Percentiles rank a stretch among this genome's conserved stretches.
Conservation (phyloP, 2,888 invertebrate genomes). For the Himalopsyche kuldschensis region DNA sequence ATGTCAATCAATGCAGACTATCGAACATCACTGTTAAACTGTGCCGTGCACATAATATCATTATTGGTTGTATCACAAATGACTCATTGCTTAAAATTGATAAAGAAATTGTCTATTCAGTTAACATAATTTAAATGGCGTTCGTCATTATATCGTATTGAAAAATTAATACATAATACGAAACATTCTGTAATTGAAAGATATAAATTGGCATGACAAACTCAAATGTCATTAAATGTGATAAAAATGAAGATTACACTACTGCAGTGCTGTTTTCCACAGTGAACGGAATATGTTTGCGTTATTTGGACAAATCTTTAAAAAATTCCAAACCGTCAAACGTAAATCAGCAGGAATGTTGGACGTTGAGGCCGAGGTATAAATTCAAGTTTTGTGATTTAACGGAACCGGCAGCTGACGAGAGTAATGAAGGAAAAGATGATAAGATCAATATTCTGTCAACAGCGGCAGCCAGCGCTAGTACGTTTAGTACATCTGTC, state of each 20-base stretch:
- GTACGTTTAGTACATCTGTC: not conserved
- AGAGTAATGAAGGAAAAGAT: not conserved
- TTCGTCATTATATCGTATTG: too few species aligned
- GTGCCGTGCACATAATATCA: too few species aligned
- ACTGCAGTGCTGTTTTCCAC: constrained; percentile 36
- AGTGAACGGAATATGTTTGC: constrained; percentile 26
- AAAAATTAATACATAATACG: too few species aligned
- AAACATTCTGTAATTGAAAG: too few species aligned
- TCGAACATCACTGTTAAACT: too few species aligned
- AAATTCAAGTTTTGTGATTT: constrained; percentile 34
- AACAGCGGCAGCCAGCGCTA: not conserved
- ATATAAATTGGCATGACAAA: constrained; percentile 3
- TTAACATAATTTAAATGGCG: too few species aligned
- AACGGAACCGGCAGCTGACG: not conserved
- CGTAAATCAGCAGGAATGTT: constrained; percentile 12
- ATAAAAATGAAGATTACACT: constrained; percentile 22
- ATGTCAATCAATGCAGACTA: not conserved
- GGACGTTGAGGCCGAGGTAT: constrained; percentile 12
- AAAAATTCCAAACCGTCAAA: not conserved
- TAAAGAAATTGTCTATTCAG: too few species aligned
- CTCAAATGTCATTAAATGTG: not conserved
- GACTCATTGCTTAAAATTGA: too few species aligned
- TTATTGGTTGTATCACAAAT: too few species aligned
- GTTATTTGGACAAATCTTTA: constrained; percentile 23
- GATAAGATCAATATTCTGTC: not conserved